phyloP scores from a whole-genome alignment of 2,888 invertebrate species.

The Folsomia candida region DNA sequence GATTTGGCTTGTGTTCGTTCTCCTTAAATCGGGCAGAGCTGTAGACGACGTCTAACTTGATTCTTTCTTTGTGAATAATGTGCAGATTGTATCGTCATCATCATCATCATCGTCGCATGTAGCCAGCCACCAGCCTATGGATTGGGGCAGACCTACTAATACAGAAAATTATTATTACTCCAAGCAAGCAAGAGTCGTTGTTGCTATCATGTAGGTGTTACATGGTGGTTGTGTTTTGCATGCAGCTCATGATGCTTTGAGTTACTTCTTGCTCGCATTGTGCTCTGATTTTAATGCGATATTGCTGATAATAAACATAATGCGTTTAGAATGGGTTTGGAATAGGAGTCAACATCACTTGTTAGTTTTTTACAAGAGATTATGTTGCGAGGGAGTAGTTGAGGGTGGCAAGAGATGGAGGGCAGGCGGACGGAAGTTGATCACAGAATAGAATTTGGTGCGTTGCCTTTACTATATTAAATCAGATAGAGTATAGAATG shows the following conservation, averaged over 20 bases:
- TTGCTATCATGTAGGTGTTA: neutral
- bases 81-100: neutral
- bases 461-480: neutral
- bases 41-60: no score
- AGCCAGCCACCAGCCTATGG: neutral
- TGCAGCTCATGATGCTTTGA: neutral
- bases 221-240: neutral
- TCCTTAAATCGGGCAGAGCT: neutral
- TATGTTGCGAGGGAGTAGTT: constrained; percentile 35
- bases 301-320: neutral
- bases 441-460: constrained; percentile 5
- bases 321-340: neutral
- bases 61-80: neutral
- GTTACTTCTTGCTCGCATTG: neutral
- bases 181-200: no score
- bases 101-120: neutral
- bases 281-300: neutral
- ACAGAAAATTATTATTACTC: no score
- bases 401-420: constrained; percentile 46
- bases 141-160: no score
- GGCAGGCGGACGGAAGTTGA: constrained; percentile 46
- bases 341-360: constrained; percentile 1
- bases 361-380: constrained; percentile 21
- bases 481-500: neutral
- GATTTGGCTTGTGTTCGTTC: neutral